Percentiles rank a stretch among this genome's conserved stretches.
Conservation (phyloP, 1,140 invertebrate genomes). For the Temnothorax longispinosus region DNA sequence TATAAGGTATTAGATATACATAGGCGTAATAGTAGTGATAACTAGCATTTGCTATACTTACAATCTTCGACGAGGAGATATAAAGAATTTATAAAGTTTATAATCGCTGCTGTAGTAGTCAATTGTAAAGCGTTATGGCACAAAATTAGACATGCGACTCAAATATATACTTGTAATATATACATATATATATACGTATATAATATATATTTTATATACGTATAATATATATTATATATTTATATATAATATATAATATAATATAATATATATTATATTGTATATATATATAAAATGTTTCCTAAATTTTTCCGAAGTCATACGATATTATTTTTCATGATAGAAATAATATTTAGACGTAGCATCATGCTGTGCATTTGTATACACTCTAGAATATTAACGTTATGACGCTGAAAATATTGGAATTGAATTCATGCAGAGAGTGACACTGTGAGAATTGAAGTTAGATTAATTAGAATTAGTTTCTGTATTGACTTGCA, state of each 20-base stretch:
- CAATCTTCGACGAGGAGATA: conserved; percentile 62
- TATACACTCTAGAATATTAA: conserved; percentile 29
- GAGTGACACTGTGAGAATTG: conserved; percentile 13
- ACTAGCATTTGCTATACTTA: conserved; percentile 63
- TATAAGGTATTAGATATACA: conserved; percentile 58
- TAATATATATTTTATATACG: background rate
- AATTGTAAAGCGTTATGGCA: conserved; percentile 64
- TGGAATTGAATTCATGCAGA: conserved; percentile 26
- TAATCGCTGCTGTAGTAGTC: conserved; percentile 32
- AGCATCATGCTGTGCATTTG: conserved; percentile 20
- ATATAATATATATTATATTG: background rate
- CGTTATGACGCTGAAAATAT: conserved; percentile 1
- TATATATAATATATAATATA: background rate
- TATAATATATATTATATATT: background rate
- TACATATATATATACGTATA: background rate
- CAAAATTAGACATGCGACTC: conserved; percentile 56
- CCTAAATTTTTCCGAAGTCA: conserved; percentile 16
- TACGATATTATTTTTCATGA: conserved; percentile 37
- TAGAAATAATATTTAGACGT: conserved; percentile 13
- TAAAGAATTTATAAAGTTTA: conserved; percentile 59
- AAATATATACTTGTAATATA: conserved; percentile 27
- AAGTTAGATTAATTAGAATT: conserved; percentile 41
- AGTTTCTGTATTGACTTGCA: conserved; percentile 11
- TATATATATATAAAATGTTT: background rate
- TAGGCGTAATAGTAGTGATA: conserved; percentile 58